Percentiles rank a stretch among this genome's conserved stretches.
Evolutionary conservation across 2,888 invertebrate genomes (phyloP).

Genomic region (Neocrepidodera transversa): DNA sequence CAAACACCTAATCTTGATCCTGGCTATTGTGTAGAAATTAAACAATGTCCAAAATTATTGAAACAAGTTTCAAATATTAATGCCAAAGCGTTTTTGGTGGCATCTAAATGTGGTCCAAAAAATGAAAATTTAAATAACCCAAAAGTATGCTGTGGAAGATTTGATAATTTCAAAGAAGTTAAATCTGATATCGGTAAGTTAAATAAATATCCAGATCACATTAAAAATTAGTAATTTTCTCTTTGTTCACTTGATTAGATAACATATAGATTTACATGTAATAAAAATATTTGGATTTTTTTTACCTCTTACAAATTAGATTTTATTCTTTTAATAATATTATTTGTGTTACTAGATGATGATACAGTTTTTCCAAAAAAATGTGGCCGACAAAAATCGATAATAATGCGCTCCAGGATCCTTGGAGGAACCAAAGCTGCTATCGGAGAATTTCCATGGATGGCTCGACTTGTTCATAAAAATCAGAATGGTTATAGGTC

Average conservation of each 20-base stretch:
- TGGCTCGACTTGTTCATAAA: slow-evolving; percentile 62
- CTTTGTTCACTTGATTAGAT: too few species aligned
- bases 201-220: too few species aligned
- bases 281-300: too few species aligned
- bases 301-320: too few species aligned
- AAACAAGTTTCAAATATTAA: slow-evolving; percentile 44
- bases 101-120: slow-evolving; percentile 50
- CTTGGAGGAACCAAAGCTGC: slow-evolving; percentile 59
- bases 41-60: slow-evolving; percentile 57
- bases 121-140: slow-evolving; percentile 45
- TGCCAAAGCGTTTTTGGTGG: slow-evolving; percentile 46
- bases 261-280: too few species aligned
- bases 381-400: slow-evolving; percentile 53
- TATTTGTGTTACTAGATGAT: slow-evolving; percentile 15
- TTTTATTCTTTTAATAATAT: too few species aligned
- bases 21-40: slow-evolving; percentile 60
- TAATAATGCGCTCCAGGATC: slow-evolving; percentile 48
- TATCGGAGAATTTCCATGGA: slow-evolving; percentile 66
- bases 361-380: slow-evolving; percentile 47
- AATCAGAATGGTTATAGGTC: slow-evolving; percentile 46
- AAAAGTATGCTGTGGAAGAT: slow-evolving; percentile 55
- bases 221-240: too few species aligned
- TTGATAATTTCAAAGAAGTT: slow-evolving; percentile 36
- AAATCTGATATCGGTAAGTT: too few species aligned
- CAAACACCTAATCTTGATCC: slow-evolving; percentile 55